These are phyloP conservation scores for Drosophila monieri DNA, from an alignment of 2,888 invertebrate species.

Conservation along the genomic window DNA sequence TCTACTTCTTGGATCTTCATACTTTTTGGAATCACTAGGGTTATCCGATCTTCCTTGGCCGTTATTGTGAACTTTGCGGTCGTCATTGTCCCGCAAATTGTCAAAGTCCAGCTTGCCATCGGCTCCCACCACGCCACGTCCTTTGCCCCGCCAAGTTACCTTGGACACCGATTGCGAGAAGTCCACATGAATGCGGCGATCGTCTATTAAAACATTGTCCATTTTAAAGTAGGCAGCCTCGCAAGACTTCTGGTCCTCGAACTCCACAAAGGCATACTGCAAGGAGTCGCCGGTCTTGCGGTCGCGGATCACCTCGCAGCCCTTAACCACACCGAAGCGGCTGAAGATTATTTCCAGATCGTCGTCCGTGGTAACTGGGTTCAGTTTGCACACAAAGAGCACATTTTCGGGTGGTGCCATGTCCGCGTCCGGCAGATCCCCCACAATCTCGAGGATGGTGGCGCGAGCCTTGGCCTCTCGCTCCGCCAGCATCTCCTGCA, in stretches of 20 bases:
- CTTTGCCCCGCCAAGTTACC: conserved; percentile 95
- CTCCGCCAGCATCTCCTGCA: conserved; percentile 93
- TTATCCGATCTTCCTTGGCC: conserved; percentile 7
- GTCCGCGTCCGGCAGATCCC: conserved; percentile 98
- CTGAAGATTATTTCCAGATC: conserved; percentile 99
- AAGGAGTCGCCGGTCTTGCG: conserved; percentile 96
- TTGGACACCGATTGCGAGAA: conserved; percentile 99
- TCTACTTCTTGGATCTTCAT: conserved; percentile 24
- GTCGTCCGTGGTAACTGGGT: conserved; percentile 98
- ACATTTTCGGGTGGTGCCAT: conserved; percentile 99
- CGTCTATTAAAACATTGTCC: conserved; percentile 99
- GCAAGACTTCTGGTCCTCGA: conserved; percentile 95
- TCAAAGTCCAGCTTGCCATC: conserved; percentile 78
- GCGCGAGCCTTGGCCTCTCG: conserved; percentile 98
- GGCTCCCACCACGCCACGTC: conserved; percentile 87
- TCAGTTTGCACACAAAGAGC: conserved; percentile 98
- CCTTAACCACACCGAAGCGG: conserved; percentile 96
- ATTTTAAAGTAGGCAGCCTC: conserved; percentile 99
- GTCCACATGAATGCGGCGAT: conserved; percentile 99
- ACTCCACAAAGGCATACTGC: conserved; percentile 99
- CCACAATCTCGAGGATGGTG: conserved; percentile 98
- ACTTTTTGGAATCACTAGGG: background rate
- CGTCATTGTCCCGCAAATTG: conserved; percentile 58
- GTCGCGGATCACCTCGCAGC: conserved; percentile 98
- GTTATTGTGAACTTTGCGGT: conserved; percentile 9